Conservation (phyloP, 1,140 invertebrate genomes). For the Hydropsyche tenuis region DNA sequence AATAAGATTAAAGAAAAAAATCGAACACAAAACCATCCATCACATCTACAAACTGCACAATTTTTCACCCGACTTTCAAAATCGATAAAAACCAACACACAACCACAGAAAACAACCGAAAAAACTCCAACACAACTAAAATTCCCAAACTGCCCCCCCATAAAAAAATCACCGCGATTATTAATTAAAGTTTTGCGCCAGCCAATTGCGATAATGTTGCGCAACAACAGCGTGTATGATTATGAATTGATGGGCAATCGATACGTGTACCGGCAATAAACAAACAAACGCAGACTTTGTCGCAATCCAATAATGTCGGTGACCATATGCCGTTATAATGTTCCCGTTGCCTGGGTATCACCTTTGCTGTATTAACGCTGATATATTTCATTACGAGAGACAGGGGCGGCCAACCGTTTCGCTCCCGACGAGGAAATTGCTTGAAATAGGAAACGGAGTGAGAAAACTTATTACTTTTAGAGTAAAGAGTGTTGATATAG, state of each 20-base stretch:
- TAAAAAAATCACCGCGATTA: conserved; percentile 5
- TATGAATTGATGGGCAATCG: not conserved
- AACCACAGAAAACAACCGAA: no score
- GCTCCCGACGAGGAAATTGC: no score
- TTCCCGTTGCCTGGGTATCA: conserved; percentile 37
- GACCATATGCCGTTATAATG: conserved; percentile 47
- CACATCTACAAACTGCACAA: no score
- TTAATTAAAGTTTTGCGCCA: not conserved
- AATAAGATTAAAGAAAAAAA: no score
- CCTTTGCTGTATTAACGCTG: conserved; percentile 46
- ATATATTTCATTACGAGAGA: conserved; percentile 43
- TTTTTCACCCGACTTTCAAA: no score
- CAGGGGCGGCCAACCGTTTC: conserved; percentile 20
- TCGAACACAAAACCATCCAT: no score
- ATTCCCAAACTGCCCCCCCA: no score
- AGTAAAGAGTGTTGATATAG: no score
- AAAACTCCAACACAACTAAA: no score
- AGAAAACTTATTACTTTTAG: no score
- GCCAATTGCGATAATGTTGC: not conserved
- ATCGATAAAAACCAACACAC: no score
- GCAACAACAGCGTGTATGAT: not conserved
- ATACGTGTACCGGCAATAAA: not conserved
- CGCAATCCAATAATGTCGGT: conserved; percentile 32
- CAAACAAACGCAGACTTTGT: conserved; percentile 23
- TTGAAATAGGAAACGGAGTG: no score